Evolutionary conservation across 53 echinoderm and acorn worm species (phyloP), one percentile per base, ranked within the genome.

Genomic region (Apostichopus leukothele): DNA sequence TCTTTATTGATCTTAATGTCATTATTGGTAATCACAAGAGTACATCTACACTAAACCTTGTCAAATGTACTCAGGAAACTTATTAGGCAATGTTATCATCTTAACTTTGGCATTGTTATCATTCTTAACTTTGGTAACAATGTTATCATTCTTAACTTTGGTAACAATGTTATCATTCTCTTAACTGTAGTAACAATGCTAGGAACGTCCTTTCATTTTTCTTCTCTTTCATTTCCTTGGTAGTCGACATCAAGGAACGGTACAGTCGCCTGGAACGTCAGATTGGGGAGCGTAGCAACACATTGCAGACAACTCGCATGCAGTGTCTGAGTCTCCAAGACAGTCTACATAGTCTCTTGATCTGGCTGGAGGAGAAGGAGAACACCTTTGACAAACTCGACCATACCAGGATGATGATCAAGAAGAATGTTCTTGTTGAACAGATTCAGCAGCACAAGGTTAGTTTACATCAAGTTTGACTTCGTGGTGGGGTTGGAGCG

Each of bases 361-460:
- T 93, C 90, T 98, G 99, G 99, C 92, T 98, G 90, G 99, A 98
- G 76, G 99, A 96, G 90, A 95, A 94, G 55, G 99, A 98, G 88
- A 94, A 95, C 86, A 94, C 95, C 54, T 93, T 96, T 25, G 90
- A 94, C 83, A 94, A 93, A 88, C 92, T 98, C 55, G 96, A 98
- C 71, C 88, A 88, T 16, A 86, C 94, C 39, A 90, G 92, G 26
- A 93, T 96, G 93, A 91, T 95, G 91, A 92, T 94, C 89, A 98
- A 98, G 78, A 87, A 95, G 4, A 96, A 96, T 53, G 94, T 93
- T 21, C 92, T 98, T 51, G 93, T 96, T 91, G 99, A 98, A 74
- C 99, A 98, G 71, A 84, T 98, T 7, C 99, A 98, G 68, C 96
- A 96, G 53, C 94, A 95, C 89, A 98, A 94, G 95, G 99, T 98